Evolutionary conservation across 2,797 vertebrate genomes (phyloP).

Genomic region (Ciconia nigra): DNA sequence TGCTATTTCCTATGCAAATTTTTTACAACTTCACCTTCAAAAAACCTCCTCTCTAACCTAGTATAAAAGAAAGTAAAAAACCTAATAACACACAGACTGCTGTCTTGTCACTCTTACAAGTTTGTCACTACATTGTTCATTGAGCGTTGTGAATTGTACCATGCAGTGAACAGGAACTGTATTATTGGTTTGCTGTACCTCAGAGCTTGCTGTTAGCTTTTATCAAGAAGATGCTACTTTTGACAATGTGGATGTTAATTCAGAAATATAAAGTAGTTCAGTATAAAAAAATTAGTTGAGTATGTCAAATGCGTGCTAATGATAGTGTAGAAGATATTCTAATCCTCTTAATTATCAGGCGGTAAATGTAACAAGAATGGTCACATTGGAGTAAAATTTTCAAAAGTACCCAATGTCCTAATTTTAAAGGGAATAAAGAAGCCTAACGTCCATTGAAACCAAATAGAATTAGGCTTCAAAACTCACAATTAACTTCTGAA

Average conservation of each 20-base stretch:
- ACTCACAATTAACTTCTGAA: background rate
- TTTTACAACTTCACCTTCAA: background rate
- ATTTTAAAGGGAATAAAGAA: background rate
- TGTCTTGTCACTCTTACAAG: background rate
- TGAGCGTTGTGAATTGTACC: background rate
- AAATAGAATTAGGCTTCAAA: background rate
- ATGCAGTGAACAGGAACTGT: background rate
- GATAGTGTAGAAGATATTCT: background rate
- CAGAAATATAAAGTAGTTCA: background rate
- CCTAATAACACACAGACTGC: background rate
- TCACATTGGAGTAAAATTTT: background rate
- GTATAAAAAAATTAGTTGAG: background rate
- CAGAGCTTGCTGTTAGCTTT: background rate
- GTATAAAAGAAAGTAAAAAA: background rate
- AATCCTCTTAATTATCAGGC: background rate
- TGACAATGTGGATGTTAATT: background rate
- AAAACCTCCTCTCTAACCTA: accelerated
- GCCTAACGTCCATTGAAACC: background rate
- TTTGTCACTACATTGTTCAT: background rate
- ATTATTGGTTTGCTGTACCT: background rate
- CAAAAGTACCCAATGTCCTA: background rate
- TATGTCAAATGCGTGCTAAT: background rate
- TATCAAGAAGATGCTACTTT: background rate
- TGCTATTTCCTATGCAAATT: background rate
- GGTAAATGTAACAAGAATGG: background rate